phyloP scores from a whole-genome alignment of 2,797 vertebrate species.

The Dipus sagitta region DNA sequence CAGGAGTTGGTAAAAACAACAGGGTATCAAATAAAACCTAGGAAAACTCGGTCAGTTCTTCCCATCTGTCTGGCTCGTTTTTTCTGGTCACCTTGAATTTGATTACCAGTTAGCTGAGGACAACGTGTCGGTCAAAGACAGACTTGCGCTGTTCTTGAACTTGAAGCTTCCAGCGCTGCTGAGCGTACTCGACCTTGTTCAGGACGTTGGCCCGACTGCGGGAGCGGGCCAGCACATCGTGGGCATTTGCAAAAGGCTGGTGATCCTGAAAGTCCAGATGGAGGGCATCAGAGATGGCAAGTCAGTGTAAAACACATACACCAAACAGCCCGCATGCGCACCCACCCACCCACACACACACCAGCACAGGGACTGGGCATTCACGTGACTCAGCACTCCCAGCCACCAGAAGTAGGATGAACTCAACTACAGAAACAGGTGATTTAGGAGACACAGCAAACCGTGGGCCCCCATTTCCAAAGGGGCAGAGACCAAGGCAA shows the following conservation, averaged over 20 bases:
- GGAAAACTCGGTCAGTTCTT: slow-evolving; percentile 80
- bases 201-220: slow-evolving; percentile 96
- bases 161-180: slow-evolving; percentile 99
- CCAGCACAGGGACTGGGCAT: background rate
- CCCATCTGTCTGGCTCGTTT: slow-evolving; percentile 66
- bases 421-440: background rate
- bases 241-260: slow-evolving; percentile 97
- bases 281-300: slow-evolving; percentile 16
- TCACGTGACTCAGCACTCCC: background rate
- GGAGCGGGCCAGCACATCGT: slow-evolving; percentile 96
- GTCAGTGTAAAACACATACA: background rate
- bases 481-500: slow-evolving; percentile 44
- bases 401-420: background rate
- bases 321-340: background rate
- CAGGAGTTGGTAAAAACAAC: slow-evolving; percentile 69
- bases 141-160: slow-evolving; percentile 99
- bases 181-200: slow-evolving; percentile 98
- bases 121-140: slow-evolving; percentile 98
- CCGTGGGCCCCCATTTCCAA: background rate
- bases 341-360: too few relatives aligned
- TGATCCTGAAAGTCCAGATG: slow-evolving; percentile 92
- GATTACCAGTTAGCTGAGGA: slow-evolving; percentile 93
- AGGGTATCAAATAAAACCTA: slow-evolving; percentile 75
- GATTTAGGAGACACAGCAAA: background rate
- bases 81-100: slow-evolving; percentile 59